Percentiles rank a stretch among this genome's conserved stretches.
phyloP scores from a whole-genome alignment of 2,113 vertebrate species.

The Urocynchramus pylzowi region DNA sequence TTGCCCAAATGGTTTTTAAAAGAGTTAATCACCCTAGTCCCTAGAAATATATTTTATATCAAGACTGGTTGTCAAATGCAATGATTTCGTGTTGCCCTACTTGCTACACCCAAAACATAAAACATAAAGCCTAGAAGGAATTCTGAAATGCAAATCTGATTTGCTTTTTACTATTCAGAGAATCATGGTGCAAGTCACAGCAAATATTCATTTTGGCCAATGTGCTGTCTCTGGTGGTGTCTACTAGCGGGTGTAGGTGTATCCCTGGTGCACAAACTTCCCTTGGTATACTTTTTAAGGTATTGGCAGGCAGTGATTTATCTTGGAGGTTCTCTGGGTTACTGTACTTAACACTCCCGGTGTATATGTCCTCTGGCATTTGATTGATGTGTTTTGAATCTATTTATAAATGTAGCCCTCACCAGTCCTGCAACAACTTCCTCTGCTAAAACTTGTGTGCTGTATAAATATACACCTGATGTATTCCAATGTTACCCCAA shows the following conservation, averaged over 20 bases:
- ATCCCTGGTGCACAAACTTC: rapidly evolving
- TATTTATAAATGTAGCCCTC: neutral
- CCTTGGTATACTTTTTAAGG: neutral
- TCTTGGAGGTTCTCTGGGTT: neutral
- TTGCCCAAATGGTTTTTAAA: neutral
- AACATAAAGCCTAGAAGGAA: neutral
- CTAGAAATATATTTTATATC: neutral
- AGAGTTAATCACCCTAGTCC: neutral
- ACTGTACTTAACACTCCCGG: neutral
- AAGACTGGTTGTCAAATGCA: neutral
- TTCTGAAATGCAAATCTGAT: neutral
- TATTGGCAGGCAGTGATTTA: neutral
- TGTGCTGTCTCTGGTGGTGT: neutral
- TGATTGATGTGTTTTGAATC: neutral
- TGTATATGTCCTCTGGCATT: neutral
- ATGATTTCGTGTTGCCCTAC: neutral
- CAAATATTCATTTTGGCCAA: neutral
- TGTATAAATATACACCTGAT: neutral
- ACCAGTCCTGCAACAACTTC: neutral
- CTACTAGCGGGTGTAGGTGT: neutral
- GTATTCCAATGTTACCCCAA: neutral
- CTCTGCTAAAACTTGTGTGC: neutral
- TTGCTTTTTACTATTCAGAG: neutral
- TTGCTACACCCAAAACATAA: neutral
- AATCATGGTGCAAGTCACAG: neutral